These are phyloP conservation scores for Plutella xylostella DNA, from an alignment of 2,888 invertebrate genomes.

Conservation along the genomic window DNA sequence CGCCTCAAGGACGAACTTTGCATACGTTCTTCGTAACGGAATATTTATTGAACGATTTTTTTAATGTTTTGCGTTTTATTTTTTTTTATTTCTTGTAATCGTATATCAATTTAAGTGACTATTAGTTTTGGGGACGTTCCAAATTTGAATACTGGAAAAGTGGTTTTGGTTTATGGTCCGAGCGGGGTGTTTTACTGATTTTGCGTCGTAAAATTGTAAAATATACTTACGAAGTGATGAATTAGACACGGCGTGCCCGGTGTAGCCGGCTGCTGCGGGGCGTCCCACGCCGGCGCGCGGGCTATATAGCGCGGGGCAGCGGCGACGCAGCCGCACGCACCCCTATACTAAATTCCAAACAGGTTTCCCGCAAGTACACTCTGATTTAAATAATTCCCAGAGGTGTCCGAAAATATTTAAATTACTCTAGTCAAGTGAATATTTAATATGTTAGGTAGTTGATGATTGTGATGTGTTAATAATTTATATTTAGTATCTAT, in stretches of 20 bases:
- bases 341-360: conserved; percentile 39
- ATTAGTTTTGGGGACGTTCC: background rate
- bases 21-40: conserved; percentile 48
- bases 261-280: background rate
- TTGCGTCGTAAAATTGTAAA: no score
- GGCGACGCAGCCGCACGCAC: conserved; percentile 25
- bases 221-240: background rate
- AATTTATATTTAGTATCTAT: no score
- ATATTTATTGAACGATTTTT: conserved; percentile 26
- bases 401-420: background rate
- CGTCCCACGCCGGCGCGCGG: background rate
- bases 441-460: no score
- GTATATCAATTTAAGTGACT: conserved; percentile 1
- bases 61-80: conserved; percentile 17
- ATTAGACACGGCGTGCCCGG: background rate
- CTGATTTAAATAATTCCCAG: conserved; percentile 54
- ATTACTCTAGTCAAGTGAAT: no score
- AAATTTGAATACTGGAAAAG: background rate
- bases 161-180: background rate
- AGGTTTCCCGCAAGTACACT: conserved; percentile 52
- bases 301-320: conserved; percentile 1
- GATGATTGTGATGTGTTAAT: no score
- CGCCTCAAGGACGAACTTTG: conserved; percentile 59
- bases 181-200: background rate
- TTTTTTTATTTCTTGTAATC: conserved; percentile 4